Percentiles rank a stretch among this genome's conserved stretches.
These are phyloP conservation scores for Corbicula japonica DNA, from an alignment of 2,888 invertebrate species.

Conservation along the genomic window DNA sequence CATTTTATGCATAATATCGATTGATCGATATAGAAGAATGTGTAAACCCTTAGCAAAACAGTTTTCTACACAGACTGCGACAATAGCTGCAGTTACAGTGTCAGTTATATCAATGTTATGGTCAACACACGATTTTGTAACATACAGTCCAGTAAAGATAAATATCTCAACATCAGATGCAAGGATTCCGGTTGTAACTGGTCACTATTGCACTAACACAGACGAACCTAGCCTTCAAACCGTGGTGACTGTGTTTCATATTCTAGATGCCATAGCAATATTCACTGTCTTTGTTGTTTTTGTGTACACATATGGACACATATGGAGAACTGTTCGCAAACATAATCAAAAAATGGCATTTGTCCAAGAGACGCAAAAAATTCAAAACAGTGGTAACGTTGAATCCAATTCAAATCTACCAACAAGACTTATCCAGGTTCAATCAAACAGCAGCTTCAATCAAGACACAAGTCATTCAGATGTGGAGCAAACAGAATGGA, in stretches of 20 bases:
- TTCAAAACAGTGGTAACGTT: too few relatives aligned
- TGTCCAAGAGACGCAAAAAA: too few relatives aligned
- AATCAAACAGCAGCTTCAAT: too few relatives aligned
- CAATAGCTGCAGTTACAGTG: neutral
- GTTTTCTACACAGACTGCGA: conserved; percentile 31
- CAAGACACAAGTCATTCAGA: too few relatives aligned
- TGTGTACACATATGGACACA: conserved; percentile 42
- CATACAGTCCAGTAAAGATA: conserved; percentile 36
- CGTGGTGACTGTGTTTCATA: conserved; percentile 26
- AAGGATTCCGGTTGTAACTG: conserved; percentile 5
- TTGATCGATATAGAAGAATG: conserved; percentile 46
- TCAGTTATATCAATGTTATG: conserved; percentile 22
- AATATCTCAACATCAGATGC: conserved; percentile 7
- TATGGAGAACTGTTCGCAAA: conserved; percentile 24
- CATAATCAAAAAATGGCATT: conserved; percentile 42
- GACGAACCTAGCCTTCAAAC: conserved; percentile 24
- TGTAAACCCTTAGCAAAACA: conserved; percentile 44
- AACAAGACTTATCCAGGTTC: too few relatives aligned
- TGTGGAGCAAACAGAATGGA: too few relatives aligned
- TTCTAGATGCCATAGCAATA: conserved; percentile 26
- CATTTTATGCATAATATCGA: conserved; percentile 42
- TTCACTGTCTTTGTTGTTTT: conserved; percentile 36
- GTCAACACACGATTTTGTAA: conserved; percentile 45
- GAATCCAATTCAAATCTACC: too few relatives aligned
- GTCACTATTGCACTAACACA: conserved; percentile 53